Base-by-base conservation (phyloP, 1,140 invertebrate species). In the Brachionus paranguensis region DNA sequence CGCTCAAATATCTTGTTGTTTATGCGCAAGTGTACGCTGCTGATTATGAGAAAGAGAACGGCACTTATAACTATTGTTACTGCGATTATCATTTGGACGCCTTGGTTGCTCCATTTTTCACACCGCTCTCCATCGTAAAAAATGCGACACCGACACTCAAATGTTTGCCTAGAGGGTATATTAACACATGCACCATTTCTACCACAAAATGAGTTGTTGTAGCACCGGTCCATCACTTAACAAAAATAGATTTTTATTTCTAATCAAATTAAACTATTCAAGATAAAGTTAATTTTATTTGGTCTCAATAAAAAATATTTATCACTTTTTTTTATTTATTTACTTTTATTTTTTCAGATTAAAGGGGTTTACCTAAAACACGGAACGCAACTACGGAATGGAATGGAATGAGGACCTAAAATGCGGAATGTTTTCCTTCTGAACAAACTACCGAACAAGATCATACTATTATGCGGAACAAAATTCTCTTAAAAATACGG, bases 81-180 rank as follows among this genome's bases (percentile, higher is more conserved):
- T 27, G 78, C 53, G 14, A 70, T 70, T 17, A 83, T 17, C 60
- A 68, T 68, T 53, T 83, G 81, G 3, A 83, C 33, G 53, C 81
- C 81, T 53, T 83, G 81, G 47, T 68, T 83, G 29, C 81, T 83
- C 81, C 81, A 83, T 83, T 55, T 83, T 70, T 83, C 81, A 12
- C 81, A 83, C 20, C 64, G 14, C 3, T 83, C 81, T 47, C 81
- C 81, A 29, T 68, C 41, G 24, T 83, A 83, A 83, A 83, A 68
- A 20, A 83, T 50, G 17, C 81, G 81, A 24, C 81, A 83, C 17
- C 50, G 20, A 20, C 81, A 83, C 37, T 83, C 45, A 37, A 68
- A 68, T 55, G 81, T 33, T 12, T 83, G 53, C 27, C 43, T 41
- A 14, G 29, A 53, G 1, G 81, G 81, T 37, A 70, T n/a, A 47